These are phyloP conservation scores for Tachystola acroxantha DNA, from an alignment of 2,888 invertebrate species.

Conservation along the genomic window DNA sequence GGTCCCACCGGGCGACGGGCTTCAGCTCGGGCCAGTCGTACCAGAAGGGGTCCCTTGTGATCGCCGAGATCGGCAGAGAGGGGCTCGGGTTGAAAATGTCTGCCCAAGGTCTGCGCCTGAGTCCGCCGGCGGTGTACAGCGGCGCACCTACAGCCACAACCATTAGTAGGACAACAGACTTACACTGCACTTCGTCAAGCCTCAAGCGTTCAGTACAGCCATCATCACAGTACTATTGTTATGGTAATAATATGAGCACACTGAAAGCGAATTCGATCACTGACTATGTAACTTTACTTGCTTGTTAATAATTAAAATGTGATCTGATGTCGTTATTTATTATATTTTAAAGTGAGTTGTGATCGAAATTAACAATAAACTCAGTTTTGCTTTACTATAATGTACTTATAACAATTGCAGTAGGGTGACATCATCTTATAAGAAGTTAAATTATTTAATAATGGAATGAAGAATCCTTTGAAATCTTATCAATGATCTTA, in stretches of 20 bases:
- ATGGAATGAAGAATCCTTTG: not conserved
- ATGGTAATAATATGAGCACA: constrained; percentile 7
- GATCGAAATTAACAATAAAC: constrained; percentile 1
- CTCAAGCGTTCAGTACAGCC: constrained; percentile 29
- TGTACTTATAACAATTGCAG: too few relatives aligned
- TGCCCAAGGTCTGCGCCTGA: constrained; percentile 77
- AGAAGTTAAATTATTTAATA: too few relatives aligned
- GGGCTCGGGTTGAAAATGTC: constrained; percentile 90
- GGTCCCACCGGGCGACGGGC: constrained; percentile 85
- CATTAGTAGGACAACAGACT: constrained; percentile 60
- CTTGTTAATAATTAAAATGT: not conserved
- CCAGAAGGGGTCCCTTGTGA: constrained; percentile 94
- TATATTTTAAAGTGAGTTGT: not conserved
- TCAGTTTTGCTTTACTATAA: too few relatives aligned
- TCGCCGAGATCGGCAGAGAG: constrained; percentile 86
- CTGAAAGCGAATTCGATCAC: constrained; percentile 10
- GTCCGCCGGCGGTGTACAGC: constrained; percentile 83
- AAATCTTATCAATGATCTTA: constrained; percentile 1
- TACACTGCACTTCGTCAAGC: constrained; percentile 56
- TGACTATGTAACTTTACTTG: constrained; percentile 10
- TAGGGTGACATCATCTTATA: too few relatives aligned
- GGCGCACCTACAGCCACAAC: constrained; percentile 80
- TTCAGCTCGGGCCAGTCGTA: constrained; percentile 88
- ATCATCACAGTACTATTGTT: too few relatives aligned
- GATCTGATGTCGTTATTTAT: too few relatives aligned